Percentiles rank a stretch among this genome's conserved stretches.
phyloP scores from a whole-genome alignment of 2,113 vertebrate genomes.

The Anser cygnoides region DNA sequence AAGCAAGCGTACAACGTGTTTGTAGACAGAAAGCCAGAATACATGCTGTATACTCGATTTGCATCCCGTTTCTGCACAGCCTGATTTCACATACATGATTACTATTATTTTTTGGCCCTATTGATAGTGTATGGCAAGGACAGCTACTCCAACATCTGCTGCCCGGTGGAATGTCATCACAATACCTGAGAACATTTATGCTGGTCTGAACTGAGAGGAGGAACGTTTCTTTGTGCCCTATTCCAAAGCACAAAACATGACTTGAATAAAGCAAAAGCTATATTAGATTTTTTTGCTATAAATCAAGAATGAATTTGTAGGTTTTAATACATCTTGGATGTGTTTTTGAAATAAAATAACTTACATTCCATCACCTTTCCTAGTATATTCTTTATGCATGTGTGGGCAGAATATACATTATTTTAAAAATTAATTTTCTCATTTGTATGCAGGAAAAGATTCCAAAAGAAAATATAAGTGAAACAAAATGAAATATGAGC shows the following conservation, averaged over 20 bases:
- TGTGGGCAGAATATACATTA: neutral
- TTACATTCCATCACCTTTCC: neutral
- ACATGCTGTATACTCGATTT: neutral
- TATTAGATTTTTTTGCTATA: neutral
- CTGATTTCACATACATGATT: neutral
- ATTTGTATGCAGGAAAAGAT: neutral
- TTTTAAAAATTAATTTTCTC: slow-evolving; percentile 14
- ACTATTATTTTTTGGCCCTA: neutral
- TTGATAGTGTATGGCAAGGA: neutral
- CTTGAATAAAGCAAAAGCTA: slow-evolving; percentile 2
- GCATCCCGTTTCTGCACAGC: neutral
- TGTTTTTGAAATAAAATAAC: slow-evolving; percentile 9
- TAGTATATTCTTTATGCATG: neutral
- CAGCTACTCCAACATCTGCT: neutral
- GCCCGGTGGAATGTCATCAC: neutral
- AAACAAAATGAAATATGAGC: neutral
- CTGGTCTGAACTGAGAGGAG: neutral
- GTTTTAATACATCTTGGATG: neutral
- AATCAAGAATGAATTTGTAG: neutral
- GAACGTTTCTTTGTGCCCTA: neutral
- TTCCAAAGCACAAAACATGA: neutral
- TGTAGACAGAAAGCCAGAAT: neutral
- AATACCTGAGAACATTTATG: neutral
- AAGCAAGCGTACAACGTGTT: neutral
- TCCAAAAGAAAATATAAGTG: neutral